A percentile compares a stretch with the other conserved stretches of the same genome.
These are phyloP conservation scores for Poecilus cupreus DNA, from an alignment of 2,888 invertebrate species.

Conservation along the genomic window DNA sequence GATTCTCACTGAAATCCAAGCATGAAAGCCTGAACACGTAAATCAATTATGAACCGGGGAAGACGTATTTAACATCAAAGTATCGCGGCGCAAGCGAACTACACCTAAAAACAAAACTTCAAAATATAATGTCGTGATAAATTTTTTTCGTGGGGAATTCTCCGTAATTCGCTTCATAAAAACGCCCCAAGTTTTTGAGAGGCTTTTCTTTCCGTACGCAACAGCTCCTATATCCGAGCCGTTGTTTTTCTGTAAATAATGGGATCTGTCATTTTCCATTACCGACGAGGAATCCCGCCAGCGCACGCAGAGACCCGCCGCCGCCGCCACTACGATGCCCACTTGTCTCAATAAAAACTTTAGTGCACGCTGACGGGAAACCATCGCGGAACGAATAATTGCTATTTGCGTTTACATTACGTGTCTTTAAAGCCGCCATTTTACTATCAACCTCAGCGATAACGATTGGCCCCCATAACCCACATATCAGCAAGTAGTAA, in stretches of 20 bases:
- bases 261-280: slow-evolving; percentile 74
- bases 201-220: slow-evolving; percentile 69
- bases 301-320: background rate
- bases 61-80: slow-evolving; percentile 56
- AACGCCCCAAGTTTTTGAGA: slow-evolving; percentile 67
- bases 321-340: background rate
- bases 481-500: slow-evolving; percentile 25
- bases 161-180: slow-evolving; percentile 66
- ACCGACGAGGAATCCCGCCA: slow-evolving; percentile 67
- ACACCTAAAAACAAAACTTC: slow-evolving; percentile 33
- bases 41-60: slow-evolving; percentile 50
- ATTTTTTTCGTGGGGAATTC: slow-evolving; percentile 42
- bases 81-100: background rate
- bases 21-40: slow-evolving; percentile 28
- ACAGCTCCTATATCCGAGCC: slow-evolving; percentile 69
- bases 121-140: slow-evolving; percentile 42
- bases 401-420: slow-evolving; percentile 23
- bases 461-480: no score
- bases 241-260: slow-evolving; percentile 74
- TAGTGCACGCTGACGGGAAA: background rate
- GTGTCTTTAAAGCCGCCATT: background rate
- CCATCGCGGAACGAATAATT: slow-evolving; percentile 1
- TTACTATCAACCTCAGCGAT: no score
- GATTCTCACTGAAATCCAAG: slow-evolving; percentile 47
- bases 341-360: slow-evolving; percentile 52